Base-by-base conservation (phyloP, 2,888 invertebrate species). In the Lasioglossum oenotherae region DNA sequence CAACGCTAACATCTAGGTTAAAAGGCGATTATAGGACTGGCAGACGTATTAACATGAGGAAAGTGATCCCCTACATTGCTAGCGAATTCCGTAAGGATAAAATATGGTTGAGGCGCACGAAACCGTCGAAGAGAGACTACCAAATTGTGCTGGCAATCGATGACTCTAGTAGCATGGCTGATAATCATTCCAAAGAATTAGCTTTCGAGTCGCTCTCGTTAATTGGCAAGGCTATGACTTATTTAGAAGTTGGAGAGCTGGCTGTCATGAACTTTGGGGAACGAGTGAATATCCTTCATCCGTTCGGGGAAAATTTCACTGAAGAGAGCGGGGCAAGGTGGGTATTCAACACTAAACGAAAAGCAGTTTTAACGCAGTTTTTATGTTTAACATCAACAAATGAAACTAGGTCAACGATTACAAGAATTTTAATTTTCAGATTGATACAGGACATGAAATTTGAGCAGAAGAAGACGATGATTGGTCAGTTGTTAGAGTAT, bases 51-150 rank as follows among this genome's bases (percentile, higher is more conserved):
- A 99, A 99, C 95, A 99, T 99, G 99, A 97, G 99, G 73, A 98
- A 98, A 94, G 98, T 99, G 80, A 99, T 99, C 93, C 98, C 99
- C 0, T 99, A 99, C 96, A 99, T 99, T 90, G 99, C 99, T 31
- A 99, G 99, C 86, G 98, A 99, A 95, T 99, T 99, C 96, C 97
- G 99, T 72, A 99, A 99, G 95, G 99, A 99, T 95, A 99, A 99
- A 95, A 99, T 99, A 93, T 99, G 99, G 99, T 94, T 99, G 92
- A 96, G 99, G 23, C 96, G 99, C 80, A 99, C 99, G 0, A 99
- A 99, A 95, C 99, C 99, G 0, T 98, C 98, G 0, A 98, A 99
- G 93, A 96, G 99, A 74, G 98, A 99, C 91, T 99, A 99, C 95
- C 99, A 99, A 95, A 98, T 99, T 75, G 97, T 99, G 35, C 96